Percentiles rank a stretch among this genome's conserved stretches.
These are phyloP conservation scores for Oryctes rhinoceros DNA, from an alignment of 1,140 invertebrate genomes.

Conservation along the genomic window DNA sequence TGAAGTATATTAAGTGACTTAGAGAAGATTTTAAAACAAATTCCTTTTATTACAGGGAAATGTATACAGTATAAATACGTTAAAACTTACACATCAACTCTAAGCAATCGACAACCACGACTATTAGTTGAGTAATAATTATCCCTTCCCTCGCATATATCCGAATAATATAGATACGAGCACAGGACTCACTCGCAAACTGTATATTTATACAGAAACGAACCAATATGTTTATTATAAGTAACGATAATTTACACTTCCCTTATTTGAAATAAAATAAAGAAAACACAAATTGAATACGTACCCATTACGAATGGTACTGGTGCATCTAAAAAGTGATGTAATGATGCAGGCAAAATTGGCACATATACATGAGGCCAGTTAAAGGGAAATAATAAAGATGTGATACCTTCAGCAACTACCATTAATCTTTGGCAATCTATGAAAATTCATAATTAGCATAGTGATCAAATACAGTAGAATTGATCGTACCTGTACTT, in stretches of 20 bases:
- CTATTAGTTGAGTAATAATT: too few species aligned
- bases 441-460: slow-evolving; percentile 59
- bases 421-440: slow-evolving; percentile 97
- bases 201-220: background rate
- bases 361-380: slow-evolving; percentile 99
- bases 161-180: too few species aligned
- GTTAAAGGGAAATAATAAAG: slow-evolving; percentile 91
- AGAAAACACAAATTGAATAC: slow-evolving; percentile 43
- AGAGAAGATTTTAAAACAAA: background rate
- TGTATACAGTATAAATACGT: too few species aligned
- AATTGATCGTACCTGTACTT: slow-evolving; percentile 76
- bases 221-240: background rate
- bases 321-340: slow-evolving; percentile 98
- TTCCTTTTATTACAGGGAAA: background rate
- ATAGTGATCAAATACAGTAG: background rate
- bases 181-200: too few species aligned
- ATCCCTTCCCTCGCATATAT: too few species aligned
- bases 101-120: too few species aligned
- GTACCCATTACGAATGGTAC: slow-evolving; percentile 98
- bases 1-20: too few species aligned
- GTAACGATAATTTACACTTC: too few species aligned
- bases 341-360: slow-evolving; percentile 92
- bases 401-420: slow-evolving; percentile 92
- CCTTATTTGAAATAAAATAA: background rate
- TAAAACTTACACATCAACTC: too few species aligned